Conservation (phyloP, 2,113 vertebrate species). For the Azemiops feae region DNA sequence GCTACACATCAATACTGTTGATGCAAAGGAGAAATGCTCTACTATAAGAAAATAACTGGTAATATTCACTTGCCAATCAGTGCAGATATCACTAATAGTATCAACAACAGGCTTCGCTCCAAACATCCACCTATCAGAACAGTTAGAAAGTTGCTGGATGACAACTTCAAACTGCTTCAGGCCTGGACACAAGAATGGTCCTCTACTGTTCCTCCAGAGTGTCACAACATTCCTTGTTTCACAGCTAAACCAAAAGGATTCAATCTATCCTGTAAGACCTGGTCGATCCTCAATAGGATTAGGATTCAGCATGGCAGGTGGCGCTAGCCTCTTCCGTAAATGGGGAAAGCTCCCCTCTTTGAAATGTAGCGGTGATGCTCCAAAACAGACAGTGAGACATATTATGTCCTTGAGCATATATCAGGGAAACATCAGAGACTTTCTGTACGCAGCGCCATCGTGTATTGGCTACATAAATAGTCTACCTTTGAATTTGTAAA, state of each 20-base stretch:
- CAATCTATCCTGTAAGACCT: background rate
- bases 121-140: background rate
- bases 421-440: background rate
- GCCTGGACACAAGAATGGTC: too few relatives aligned
- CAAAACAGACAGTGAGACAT: too few relatives aligned
- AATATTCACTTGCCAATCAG: background rate
- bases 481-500: background rate
- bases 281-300: background rate
- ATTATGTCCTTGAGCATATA: too few relatives aligned
- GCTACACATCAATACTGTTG: background rate
- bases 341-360: too few relatives aligned
- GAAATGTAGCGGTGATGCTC: too few relatives aligned
- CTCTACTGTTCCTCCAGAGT: too few relatives aligned
- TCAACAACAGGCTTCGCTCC: background rate
- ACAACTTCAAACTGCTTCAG: too few relatives aligned
- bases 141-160: too few relatives aligned
- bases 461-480: too few relatives aligned
- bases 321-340: too few relatives aligned
- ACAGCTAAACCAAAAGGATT: background rate
- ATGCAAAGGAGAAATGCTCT: background rate
- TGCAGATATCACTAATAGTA: background rate
- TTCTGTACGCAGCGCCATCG: background rate
- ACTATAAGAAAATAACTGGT: background rate
- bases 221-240: background rate
- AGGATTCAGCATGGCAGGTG: too few relatives aligned